Conservation (phyloP, 2,113 vertebrate species). For the Onychorhynchus coronatus region DNA sequence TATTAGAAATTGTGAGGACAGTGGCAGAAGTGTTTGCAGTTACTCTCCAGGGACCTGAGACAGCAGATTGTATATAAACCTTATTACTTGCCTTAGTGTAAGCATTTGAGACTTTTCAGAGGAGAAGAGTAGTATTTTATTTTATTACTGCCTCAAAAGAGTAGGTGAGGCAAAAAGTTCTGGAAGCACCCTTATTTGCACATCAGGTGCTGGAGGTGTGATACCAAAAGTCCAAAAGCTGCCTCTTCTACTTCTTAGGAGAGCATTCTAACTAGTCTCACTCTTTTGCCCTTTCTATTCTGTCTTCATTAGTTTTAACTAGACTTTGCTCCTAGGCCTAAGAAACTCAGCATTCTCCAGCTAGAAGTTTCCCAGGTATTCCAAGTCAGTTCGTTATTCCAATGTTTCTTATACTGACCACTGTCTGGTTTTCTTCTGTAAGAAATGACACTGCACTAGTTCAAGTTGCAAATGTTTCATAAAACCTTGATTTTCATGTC, state of each 20-base stretch:
- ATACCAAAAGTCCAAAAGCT: not conserved
- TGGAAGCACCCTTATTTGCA: not conserved
- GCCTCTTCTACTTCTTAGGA: not conserved
- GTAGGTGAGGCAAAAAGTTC: not conserved
- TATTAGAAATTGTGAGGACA: not conserved
- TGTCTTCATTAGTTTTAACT: not conserved
- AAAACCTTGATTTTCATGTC: not conserved
- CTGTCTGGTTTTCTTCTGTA: not conserved
- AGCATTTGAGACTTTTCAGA: not conserved
- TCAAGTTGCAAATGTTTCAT: not conserved
- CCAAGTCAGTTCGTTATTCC: not conserved
- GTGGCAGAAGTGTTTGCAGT: not conserved
- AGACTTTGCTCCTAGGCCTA: not conserved
- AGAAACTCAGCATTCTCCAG: not conserved
- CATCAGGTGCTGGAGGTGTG: rapidly evolving
- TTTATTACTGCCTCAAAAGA: not conserved
- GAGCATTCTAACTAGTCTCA: not conserved
- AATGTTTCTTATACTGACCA: not conserved
- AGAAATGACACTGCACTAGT: not conserved
- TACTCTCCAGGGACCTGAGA: not conserved
- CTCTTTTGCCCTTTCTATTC: not conserved
- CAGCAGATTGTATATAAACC: not conserved
- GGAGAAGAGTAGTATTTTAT: not conserved
- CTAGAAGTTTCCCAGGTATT: not conserved
- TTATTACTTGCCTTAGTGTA: not conserved